Evolutionary conservation across 1,140 invertebrate species (phyloP).

Genomic region (Drosophila kohkoa): DNA sequence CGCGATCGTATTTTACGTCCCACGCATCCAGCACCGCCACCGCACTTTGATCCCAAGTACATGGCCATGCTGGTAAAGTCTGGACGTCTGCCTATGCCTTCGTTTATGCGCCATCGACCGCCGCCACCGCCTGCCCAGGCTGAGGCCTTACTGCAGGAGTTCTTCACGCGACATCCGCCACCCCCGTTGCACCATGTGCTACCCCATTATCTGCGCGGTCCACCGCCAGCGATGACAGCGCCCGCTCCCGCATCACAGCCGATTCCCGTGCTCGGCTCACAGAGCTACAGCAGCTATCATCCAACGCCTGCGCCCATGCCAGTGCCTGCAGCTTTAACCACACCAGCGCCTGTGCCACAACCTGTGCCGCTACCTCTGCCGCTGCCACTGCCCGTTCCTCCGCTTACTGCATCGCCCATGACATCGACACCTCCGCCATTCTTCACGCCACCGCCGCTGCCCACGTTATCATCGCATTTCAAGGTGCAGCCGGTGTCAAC

Average conservation of each 20-base stretch:
- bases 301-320: neutral
- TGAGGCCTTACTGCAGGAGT: conserved; percentile 62
- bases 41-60: conserved; percentile 67
- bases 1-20: conserved; percentile 34
- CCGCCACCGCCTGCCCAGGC: conserved; percentile 56
- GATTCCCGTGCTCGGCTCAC: conserved; percentile 42
- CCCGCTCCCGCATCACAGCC: conserved; percentile 27
- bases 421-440: conserved; percentile 38
- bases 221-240: conserved; percentile 41
- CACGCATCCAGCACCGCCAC: neutral
- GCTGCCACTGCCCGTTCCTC: conserved; percentile 16
- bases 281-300: conserved; percentile 31
- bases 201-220: conserved; percentile 25
- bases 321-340: neutral
- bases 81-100: conserved; percentile 52
- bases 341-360: neutral
- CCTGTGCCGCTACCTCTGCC: neutral
- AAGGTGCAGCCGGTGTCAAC: conserved; percentile 52
- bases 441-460: conserved; percentile 50
- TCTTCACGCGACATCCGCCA: conserved; percentile 68
- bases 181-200: conserved; percentile 45
- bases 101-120: conserved; percentile 56
- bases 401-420: conserved; percentile 52
- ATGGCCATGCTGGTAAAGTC: conserved; percentile 72
- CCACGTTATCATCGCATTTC: conserved; percentile 55